phyloP scores from a whole-genome alignment of 2,888 invertebrate species.

The Drosophila subsilvestris region DNA sequence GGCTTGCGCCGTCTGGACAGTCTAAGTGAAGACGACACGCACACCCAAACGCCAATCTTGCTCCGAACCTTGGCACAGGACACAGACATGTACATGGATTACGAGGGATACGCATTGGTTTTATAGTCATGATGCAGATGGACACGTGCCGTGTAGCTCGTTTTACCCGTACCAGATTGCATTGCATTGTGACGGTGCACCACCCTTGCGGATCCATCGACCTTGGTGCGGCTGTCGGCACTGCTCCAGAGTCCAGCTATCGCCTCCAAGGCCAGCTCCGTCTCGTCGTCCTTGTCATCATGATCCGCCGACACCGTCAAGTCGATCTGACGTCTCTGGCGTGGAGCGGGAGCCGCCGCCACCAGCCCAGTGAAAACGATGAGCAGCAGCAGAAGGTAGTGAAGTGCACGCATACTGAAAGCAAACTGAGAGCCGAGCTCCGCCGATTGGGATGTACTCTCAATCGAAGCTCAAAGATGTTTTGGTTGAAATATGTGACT shows the following conservation, averaged over 20 bases:
- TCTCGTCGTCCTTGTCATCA: slow-evolving; percentile 81
- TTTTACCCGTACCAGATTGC: slow-evolving; percentile 83
- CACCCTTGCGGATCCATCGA: slow-evolving; percentile 82
- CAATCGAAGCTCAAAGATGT: background rate
- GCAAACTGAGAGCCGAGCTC: slow-evolving; percentile 39
- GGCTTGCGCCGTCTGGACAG: slow-evolving; percentile 12
- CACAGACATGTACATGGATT: slow-evolving; percentile 23
- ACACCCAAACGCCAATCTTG: slow-evolving; percentile 79
- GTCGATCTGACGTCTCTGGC: slow-evolving; percentile 81
- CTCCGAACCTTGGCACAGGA: slow-evolving; percentile 58
- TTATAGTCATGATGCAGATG: slow-evolving; percentile 83
- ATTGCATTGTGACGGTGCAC: slow-evolving; percentile 76
- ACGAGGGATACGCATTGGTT: slow-evolving; percentile 59
- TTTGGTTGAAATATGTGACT: slow-evolving; percentile 5
- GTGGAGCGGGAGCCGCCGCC: slow-evolving; percentile 10
- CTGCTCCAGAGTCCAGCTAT: slow-evolving; percentile 83
- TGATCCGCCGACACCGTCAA: slow-evolving; percentile 82
- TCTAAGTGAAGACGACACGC: slow-evolving; percentile 69
- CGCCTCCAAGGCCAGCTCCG: slow-evolving; percentile 82
- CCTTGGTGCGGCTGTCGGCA: slow-evolving; percentile 80
- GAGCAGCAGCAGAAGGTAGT: slow-evolving; percentile 51
- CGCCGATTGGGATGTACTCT: too few species aligned
- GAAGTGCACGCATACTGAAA: slow-evolving; percentile 53
- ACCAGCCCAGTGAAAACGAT: slow-evolving; percentile 20
- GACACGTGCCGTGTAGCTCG: slow-evolving; percentile 80